Evolutionary conservation across 1,140 invertebrate genomes (phyloP), one percentile per base, ranked within the genome.

Genomic region (Eupeodes corollae): DNA sequence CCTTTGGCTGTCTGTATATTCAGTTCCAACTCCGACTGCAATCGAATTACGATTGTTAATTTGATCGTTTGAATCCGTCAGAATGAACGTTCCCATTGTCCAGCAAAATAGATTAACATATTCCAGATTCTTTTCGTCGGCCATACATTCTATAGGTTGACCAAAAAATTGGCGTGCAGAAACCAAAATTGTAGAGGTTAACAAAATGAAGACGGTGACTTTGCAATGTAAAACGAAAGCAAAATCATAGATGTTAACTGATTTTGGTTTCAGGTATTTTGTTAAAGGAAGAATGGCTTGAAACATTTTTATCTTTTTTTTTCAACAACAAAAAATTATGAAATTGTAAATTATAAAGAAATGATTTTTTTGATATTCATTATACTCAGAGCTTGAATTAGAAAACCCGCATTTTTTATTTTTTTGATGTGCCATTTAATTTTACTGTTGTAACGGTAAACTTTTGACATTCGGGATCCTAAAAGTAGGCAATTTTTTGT

Each of bases 91-190:
- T 41, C 83, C 81, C 57, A 82, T 77, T 34, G 85, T 84, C 83
- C 82, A 88, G 64, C 85, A 88, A 56, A 79, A 86, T 16, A 77
- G 78, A 50, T 86, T 79, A 33, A 86, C 73, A 31, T 79, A 74
- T 50, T 82, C 72, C 51, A 70, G 70, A 19, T 71, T 58, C 15
- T 55, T 52, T 35, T 72, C 67, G 13, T 72, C 73, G 34, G 65
- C 61, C 54, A 82, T 75, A 51, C 82, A 84, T 44, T 79, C 70
- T 8, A 84, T 81, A 0, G 80, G 80, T 55, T 82, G 78, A 1
- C 81, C 81, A 39, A 86, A 82, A 57, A 82, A 84, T 59, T 84
- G 79, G 54, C 80, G 83, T n/a, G 76, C 75, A 26, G 80, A 80
- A 0, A 84, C 73, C 44, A 84, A 52, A 47, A 83, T 58, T 2